Percentiles rank a stretch among this genome's conserved stretches.
phyloP scores from a whole-genome alignment of 1,140 invertebrate genomes.

The Episyrphus balteatus region DNA sequence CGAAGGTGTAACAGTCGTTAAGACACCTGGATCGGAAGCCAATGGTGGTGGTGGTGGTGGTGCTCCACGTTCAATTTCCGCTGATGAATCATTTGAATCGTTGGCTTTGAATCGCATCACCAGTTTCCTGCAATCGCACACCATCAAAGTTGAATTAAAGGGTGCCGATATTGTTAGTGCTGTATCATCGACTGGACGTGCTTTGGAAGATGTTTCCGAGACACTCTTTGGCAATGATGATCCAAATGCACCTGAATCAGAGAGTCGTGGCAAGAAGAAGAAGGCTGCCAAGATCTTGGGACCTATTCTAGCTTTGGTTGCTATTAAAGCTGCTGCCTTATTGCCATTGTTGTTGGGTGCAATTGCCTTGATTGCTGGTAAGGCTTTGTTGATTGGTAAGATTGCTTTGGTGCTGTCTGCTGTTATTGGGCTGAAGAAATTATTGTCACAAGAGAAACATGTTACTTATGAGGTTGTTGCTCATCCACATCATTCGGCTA shows the following conservation, averaged over 20 bases:
- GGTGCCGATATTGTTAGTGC: conserved; percentile 69
- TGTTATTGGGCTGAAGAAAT: conserved; percentile 71
- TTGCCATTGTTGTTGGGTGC: conserved; percentile 63
- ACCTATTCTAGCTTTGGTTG: conserved; percentile 58
- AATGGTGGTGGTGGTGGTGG: too few species aligned
- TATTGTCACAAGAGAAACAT: conserved; percentile 62
- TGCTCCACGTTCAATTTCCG: conserved; percentile 55
- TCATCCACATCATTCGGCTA: conserved; percentile 63
- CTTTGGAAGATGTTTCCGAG: conserved; percentile 59
- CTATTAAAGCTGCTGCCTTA: conserved; percentile 64
- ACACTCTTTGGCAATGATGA: conserved; percentile 46
- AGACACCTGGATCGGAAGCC: conserved; percentile 47
- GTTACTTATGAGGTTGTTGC: conserved; percentile 75
- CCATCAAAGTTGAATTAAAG: conserved; percentile 72
- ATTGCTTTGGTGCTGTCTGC: conserved; percentile 69
- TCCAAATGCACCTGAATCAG: conserved; percentile 41
- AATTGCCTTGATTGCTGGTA: conserved; percentile 72
- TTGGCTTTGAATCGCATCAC: conserved; percentile 54
- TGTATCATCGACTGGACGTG: conserved; percentile 62
- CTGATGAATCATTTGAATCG: conserved; percentile 52
- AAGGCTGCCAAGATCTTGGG: conserved; percentile 68
- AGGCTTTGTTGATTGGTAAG: conserved; percentile 71
- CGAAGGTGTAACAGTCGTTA: conserved; percentile 71
- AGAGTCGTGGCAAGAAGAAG: conserved; percentile 67
- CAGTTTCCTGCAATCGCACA: conserved; percentile 63